Base-by-base conservation (phyloP, 2,797 vertebrate species). In the Percopsis omiscomaycus region DNA sequence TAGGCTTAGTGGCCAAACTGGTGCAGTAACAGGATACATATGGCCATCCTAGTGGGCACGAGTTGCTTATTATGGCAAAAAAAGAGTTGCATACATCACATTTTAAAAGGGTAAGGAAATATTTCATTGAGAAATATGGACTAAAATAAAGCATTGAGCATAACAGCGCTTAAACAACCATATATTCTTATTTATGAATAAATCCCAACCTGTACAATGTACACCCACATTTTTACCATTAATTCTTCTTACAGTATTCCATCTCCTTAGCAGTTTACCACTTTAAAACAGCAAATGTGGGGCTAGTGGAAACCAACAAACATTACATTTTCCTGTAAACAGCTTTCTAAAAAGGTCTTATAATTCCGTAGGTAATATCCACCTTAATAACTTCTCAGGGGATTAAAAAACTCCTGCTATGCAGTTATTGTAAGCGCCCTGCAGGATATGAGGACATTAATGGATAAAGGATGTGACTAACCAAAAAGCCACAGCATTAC, bases 381-480 rank as follows among this genome's bases (percentile, higher is more conserved):
- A 42, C 55, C 14, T 56, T 42, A 15, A 37, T 15, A 10, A 55
- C 13, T 55, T 14, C 29, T 28, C 4, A 29, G 9, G 5, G 27
- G 6, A 30, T 48, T 32, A 60, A 11, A 27, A 13, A 6, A n/a
- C 30, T 61, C 16, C 46, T 32, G 45, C 52, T 54, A 27, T 5
- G 13, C 16, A 27, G 2, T 28, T 2, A 27, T 47, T 46, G 11
- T 30, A 9, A 42, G 11, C 8, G 12, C 3, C 30, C 52, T 13
- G 27, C 55, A 58, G 16, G 55, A 58, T 45, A 54, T 30, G 29
- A 32, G 49, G 10, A 9, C 15, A 28, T 55, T 55, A 55, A 8
- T 22, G 12, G 42, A 58, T 45, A 13, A 61, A 30, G 27, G 12
- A 44, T 55, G 30, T 71, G 15, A 68, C 32, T 45, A 55, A 67